Evolutionary conservation across 2,888 invertebrate species (phyloP).

Genomic region (Campaea margaritaria): DNA sequence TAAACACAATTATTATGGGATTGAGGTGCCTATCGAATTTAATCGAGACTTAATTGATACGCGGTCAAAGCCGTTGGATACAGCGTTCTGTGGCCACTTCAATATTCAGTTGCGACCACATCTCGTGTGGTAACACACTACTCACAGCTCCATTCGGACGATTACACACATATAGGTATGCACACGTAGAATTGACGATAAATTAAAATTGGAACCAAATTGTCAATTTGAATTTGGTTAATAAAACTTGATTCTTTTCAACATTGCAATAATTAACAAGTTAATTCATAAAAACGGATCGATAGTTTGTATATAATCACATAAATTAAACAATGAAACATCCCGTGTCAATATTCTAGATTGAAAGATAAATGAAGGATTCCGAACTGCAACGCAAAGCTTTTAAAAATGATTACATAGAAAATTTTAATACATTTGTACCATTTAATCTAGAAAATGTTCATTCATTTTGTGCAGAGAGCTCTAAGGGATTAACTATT

Average conservation of each 20-base stretch:
- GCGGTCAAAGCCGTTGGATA: constrained; percentile 5
- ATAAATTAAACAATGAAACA: too few species aligned
- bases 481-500: constrained; percentile 52
- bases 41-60: neutral
- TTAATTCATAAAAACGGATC: too few species aligned
- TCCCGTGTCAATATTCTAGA: too few species aligned
- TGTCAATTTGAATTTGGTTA: too few species aligned
- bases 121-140: constrained; percentile 24
- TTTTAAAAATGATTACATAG: constrained; percentile 17
- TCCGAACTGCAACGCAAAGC: neutral
- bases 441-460: constrained; percentile 20
- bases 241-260: too few species aligned
- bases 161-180: neutral
- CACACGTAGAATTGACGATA: neutral
- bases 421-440: constrained; percentile 31
- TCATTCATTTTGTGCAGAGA: constrained; percentile 37
- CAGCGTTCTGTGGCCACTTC: constrained; percentile 25
- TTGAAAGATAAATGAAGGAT: too few species aligned
- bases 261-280: too few species aligned
- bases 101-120: constrained; percentile 30
- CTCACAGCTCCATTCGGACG: constrained; percentile 18
- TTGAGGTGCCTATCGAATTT: neutral
- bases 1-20: too few species aligned
- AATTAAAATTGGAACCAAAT: neutral
- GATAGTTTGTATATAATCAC: too few species aligned